These are phyloP conservation scores for Ceuthmochares aereus DNA, from an alignment of 2,113 vertebrate genomes.

Conservation along the genomic window DNA sequence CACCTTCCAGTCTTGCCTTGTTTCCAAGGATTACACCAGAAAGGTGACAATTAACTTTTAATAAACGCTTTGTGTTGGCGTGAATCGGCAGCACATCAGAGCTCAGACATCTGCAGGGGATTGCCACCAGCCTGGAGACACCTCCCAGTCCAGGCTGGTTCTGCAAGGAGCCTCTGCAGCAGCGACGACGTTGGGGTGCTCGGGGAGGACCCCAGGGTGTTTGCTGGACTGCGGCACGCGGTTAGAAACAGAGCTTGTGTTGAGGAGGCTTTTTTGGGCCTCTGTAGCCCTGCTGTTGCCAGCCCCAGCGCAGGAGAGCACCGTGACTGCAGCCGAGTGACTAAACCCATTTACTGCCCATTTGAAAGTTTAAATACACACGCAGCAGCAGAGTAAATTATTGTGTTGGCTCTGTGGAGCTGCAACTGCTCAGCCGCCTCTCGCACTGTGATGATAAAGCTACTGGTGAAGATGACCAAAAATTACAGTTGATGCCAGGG, in stretches of 20 bases:
- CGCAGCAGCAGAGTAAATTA: not conserved
- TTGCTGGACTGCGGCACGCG: rapidly evolving
- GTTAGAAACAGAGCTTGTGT: rapidly evolving
- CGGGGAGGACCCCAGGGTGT: not conserved
- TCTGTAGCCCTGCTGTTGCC: not conserved
- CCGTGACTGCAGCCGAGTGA: not conserved
- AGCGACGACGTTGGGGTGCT: rapidly evolving
- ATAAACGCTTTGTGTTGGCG: not conserved
- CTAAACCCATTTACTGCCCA: not conserved
- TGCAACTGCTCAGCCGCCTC: not conserved
- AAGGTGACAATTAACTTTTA: not conserved
- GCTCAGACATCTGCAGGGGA: not conserved
- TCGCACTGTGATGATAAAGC: not conserved
- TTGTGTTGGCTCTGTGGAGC: rapidly evolving
- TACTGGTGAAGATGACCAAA: not conserved
- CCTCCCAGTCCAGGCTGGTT: not conserved
- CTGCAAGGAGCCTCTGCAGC: not conserved
- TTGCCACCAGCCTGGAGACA: rapidly evolving
- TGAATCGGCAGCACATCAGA: rapidly evolving
- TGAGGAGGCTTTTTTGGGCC: not conserved
- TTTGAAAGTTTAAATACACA: not conserved
- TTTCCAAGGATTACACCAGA: not conserved
- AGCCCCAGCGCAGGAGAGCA: not conserved
- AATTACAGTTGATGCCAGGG: not conserved
- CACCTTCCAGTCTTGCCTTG: not conserved